Base-by-base conservation (phyloP, 2,113 vertebrate genomes). In the Carettochelys insculpta region DNA sequence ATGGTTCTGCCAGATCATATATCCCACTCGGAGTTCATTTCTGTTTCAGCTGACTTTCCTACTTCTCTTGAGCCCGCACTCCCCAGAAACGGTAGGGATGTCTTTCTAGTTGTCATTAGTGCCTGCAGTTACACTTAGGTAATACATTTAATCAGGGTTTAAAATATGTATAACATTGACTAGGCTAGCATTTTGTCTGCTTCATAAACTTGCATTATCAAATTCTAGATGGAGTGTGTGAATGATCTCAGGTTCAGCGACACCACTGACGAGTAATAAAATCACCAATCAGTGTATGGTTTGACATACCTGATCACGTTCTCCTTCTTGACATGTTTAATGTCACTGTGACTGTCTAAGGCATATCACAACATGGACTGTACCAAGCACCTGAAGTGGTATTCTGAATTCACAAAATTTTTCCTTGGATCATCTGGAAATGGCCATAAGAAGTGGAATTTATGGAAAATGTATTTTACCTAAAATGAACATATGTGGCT, bases 181-280 rank as follows among this genome's bases (percentile, higher is more conserved):
- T 84, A 93, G 83, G 54, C 85, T 68, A 79, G 58, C 34, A 24
- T 82, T 94, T 82, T 85, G 24, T 52, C 43, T 38, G 5, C 68
- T 89, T 93, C 81, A 82, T 90, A 73, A 85, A 92, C 77, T 12
- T 83, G 16, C 56, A 24, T 80, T 92, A 78, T 89, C 82, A 90
- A 92, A 87, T 92, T 79, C 83, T 47, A 38, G 0, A 38, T 12
- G 43, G 31, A 22, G 79, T 19, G 78, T 4, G 22, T 47, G 80
- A 89, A 79, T 58, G n/a, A 68, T 86, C 87, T 86, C 77, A 78
- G 53, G 54, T 75, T 41, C 22, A 3, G 75, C 83, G 83, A 56
- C 34, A 47, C 73, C 53, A 52, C 2, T 0, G 9, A 58, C 20
- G 71, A 83, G 41, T 29, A 85, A 58, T 83, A 83, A 0, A 79